Percentiles rank a stretch among this genome's conserved stretches.
phyloP scores from a whole-genome alignment of 2,113 vertebrate genomes.

The Proterorhinus semilunaris region DNA sequence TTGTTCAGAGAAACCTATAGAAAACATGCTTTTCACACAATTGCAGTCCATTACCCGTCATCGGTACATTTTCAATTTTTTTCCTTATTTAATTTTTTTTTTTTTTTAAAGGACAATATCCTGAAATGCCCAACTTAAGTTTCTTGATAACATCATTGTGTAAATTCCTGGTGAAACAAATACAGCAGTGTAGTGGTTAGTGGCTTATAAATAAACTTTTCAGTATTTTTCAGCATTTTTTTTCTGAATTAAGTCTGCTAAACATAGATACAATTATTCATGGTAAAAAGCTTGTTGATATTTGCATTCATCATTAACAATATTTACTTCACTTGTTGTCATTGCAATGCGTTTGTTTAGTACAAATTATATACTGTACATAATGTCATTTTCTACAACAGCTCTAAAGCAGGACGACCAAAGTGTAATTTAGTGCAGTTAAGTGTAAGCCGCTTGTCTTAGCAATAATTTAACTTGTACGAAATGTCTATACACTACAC shows the following conservation, averaged over 20 bases:
- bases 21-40: constrained; percentile 20
- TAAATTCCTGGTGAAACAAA: constrained; percentile 30
- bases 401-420: constrained; percentile 48
- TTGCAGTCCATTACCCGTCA: constrained; percentile 10
- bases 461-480: constrained; percentile 16
- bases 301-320: background rate
- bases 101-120: background rate
- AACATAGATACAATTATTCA: constrained; percentile 1
- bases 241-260: background rate
- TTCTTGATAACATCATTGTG: constrained; percentile 17
- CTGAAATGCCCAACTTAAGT: constrained; percentile 23
- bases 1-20: constrained; percentile 23
- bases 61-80: constrained; percentile 26
- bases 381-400: constrained; percentile 35
- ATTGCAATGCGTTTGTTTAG: constrained; percentile 15
- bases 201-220: constrained; percentile 2
- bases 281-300: background rate
- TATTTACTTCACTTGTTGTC: constrained; percentile 18
- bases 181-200: constrained; percentile 27
- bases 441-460: constrained; percentile 36
- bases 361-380: constrained; percentile 15
- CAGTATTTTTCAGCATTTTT: constrained; percentile 26
- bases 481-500: constrained; percentile 28
- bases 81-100: too few relatives aligned
- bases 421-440: constrained; percentile 52